Conservation (phyloP, 2,113 vertebrate genomes). For the Charadrius vociferus region DNA sequence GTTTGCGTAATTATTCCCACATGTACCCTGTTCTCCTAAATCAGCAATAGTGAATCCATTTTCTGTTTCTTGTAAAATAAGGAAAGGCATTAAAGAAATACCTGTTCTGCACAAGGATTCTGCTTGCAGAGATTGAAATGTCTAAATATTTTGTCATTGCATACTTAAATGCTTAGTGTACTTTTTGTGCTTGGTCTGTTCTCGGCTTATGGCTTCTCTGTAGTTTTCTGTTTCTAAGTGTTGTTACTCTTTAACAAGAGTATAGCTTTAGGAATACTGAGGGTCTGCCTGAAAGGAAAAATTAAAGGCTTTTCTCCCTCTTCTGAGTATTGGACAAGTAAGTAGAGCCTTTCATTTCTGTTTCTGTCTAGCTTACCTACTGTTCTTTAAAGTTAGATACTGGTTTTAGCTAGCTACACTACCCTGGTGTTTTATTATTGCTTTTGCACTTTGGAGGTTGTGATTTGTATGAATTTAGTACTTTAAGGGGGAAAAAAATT, state of each 20-base stretch:
- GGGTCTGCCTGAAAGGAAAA: neutral
- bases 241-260: neutral
- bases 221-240: neutral
- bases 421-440: neutral
- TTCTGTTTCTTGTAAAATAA: slow-evolving; percentile 8
- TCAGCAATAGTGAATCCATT: neutral
- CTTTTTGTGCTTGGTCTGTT: neutral
- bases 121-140: neutral
- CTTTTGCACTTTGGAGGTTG: neutral
- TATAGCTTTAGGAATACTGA: neutral
- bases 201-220: neutral
- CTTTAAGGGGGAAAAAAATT: neutral
- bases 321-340: neutral
- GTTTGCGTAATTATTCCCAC: slow-evolving; percentile 10
- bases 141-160: neutral
- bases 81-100: neutral
- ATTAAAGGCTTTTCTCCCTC: neutral
- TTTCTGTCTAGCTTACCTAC: neutral
- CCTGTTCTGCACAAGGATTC: neutral
- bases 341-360: neutral
- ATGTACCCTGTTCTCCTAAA: neutral
- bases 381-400: neutral
- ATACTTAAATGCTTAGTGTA: neutral
- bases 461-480: neutral
- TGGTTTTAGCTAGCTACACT: neutral